Conservation (phyloP, 2,888 invertebrate genomes). For the Amaurobius ferox region DNA sequence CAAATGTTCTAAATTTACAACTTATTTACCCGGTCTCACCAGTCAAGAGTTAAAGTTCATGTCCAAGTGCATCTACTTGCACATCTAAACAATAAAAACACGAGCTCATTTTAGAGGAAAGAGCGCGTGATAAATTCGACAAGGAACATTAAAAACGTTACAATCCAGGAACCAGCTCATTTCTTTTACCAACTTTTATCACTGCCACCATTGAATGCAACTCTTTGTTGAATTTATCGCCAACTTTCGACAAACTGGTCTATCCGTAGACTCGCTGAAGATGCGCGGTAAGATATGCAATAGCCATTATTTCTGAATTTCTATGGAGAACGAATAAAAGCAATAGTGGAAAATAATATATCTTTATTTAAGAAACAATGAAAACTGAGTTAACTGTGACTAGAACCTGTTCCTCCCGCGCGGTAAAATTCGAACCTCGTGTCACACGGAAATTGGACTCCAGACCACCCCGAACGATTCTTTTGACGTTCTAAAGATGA, state of each 20-base stretch:
- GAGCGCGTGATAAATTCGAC: background rate
- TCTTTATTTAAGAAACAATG: slow-evolving; percentile 8
- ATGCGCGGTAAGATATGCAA: slow-evolving; percentile 1
- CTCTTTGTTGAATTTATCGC: background rate
- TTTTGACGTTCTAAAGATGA: background rate
- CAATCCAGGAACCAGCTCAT: background rate
- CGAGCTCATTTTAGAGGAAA: too few species aligned
- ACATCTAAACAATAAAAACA: too few species aligned
- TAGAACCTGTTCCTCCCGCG: background rate
- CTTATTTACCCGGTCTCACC: too few species aligned
- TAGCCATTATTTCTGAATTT: background rate
- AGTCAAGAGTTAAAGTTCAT: too few species aligned
- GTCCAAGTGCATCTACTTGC: too few species aligned
- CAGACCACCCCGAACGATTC: background rate
- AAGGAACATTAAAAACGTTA: background rate
- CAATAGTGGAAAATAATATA: background rate
- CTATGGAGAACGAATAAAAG: background rate
- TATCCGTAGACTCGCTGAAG: background rate
- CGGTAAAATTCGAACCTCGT: background rate
- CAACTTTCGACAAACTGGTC: background rate
- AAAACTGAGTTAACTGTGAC: background rate
- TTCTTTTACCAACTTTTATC: background rate
- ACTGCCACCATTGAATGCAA: background rate
- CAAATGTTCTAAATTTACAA: too few species aligned
- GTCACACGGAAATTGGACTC: background rate